Base-by-base conservation (phyloP, 2,888 invertebrate species). In the Serrognathus titanus region DNA sequence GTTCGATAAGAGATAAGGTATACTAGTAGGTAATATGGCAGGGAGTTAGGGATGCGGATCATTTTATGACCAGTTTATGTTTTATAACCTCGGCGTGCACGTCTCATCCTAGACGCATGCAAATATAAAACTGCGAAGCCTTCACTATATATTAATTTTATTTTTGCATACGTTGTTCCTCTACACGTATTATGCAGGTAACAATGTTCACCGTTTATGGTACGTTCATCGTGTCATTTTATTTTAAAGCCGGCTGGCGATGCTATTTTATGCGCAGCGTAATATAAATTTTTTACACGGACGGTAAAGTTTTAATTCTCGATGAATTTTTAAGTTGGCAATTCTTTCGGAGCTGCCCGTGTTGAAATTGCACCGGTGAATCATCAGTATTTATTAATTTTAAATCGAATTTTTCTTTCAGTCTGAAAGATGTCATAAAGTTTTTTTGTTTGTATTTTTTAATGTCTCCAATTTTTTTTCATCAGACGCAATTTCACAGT, bases 61-160 rank as follows among this genome's bases (percentile, higher is more conserved):
- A 31, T 62, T 74, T 75, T 72, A 73, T 68, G 66, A 69, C 71
- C 67, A 70, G 71, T 74, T 74, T 73, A 72, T 70, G 67, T 71
- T 74, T 73, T 74, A 74, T 66, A 70, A 66, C 69, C 67, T 63
- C 64, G 61, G 57, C 50, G 61, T 63, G 63, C 63, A 62, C 62
- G 61, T 64, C 66, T 68, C 66, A 68, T 69, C 66, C 67, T 68
- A 69, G 70, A 70, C 69, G 71, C 68, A 72, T 72, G 67, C 69
- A 69, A 66, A 70, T 69, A 71, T 71, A 70, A 71, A 72, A 72
- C 66, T 67, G 68, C 64, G 66, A 69, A 74, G 71, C 70, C 68
- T 67, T 70, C 67, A 53, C 68, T 72, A 70, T 72, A 71, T 73
- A 72, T 73, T 73, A 73, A 73, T 74, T 71, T 70, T 70, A 69